phyloP scores from a whole-genome alignment of 2,113 vertebrate species.

The Dendropsophus ebraccatus region DNA sequence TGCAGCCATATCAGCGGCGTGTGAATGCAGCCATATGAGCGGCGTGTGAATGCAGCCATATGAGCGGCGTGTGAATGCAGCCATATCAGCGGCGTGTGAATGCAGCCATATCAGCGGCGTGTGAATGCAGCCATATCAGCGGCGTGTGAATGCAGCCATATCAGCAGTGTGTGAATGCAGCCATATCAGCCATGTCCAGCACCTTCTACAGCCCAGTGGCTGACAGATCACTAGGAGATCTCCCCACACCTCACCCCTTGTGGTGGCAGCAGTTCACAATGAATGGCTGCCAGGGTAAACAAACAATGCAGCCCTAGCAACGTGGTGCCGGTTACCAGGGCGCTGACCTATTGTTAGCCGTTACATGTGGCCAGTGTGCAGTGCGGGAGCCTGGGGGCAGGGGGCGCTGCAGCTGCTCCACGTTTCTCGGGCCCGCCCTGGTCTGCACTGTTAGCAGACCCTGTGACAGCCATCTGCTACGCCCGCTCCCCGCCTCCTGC shows the following conservation, averaged over 20 bases:
- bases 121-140: too few species aligned
- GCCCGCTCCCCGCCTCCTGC: not conserved
- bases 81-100: too few species aligned
- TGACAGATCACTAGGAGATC: not conserved
- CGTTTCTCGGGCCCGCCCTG: conserved; percentile 14
- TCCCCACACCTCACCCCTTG: not conserved
- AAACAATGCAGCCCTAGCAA: not conserved
- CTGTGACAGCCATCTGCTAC: not conserved
- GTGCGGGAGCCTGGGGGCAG: not conserved
- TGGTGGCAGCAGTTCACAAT: not conserved
- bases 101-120: too few species aligned
- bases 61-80: too few species aligned
- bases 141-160: too few species aligned
- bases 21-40: too few species aligned
- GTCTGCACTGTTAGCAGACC: not conserved
- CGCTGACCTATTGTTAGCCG: not conserved
- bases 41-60: too few species aligned
- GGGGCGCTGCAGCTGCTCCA: not conserved
- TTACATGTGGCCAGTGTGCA: not conserved
- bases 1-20: too few species aligned
- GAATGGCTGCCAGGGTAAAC: not conserved
- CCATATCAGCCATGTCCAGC: not conserved
- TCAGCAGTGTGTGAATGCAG: too few species aligned
- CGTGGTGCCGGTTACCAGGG: not conserved
- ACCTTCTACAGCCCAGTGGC: not conserved